Evolutionary conservation across 1,140 invertebrate species (phyloP).

Genomic region (Bilobella aurantiaca): DNA sequence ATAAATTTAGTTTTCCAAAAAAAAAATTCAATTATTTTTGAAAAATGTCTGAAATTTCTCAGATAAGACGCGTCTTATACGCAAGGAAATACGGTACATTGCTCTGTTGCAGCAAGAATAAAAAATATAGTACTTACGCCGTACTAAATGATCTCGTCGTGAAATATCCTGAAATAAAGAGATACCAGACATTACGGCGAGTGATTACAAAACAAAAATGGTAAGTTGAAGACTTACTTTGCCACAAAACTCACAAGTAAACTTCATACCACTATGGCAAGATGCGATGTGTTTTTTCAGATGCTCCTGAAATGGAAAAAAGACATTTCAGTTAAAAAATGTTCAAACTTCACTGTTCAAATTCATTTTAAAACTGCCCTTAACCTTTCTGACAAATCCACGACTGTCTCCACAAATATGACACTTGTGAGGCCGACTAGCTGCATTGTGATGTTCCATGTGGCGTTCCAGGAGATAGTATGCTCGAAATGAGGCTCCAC

Average conservation of each 20-base stretch:
- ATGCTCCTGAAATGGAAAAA: slow-evolving; percentile 28
- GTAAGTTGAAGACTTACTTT: slow-evolving; percentile 2
- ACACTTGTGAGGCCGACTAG: slow-evolving; percentile 27
- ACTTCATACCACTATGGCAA: slow-evolving; percentile 31
- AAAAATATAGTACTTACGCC: too few species aligned
- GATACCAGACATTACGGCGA: neutral
- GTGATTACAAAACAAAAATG: too few species aligned
- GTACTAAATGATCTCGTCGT: slow-evolving; percentile 32
- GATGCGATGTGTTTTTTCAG: slow-evolving; percentile 28
- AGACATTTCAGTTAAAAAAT: neutral
- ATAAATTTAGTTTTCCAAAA: too few species aligned
- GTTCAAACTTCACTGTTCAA: neutral
- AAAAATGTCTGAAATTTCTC: too few species aligned
- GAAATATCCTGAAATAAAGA: slow-evolving; percentile 19
- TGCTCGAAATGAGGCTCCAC: slow-evolving; percentile 19
- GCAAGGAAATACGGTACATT: too few species aligned
- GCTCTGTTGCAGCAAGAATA: too few species aligned
- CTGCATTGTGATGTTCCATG: slow-evolving; percentile 13
- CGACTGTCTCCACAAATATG: slow-evolving; percentile 18
- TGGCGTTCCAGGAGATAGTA: slow-evolving; percentile 17
- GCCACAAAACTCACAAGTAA: slow-evolving; percentile 32
- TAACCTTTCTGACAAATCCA: slow-evolving; percentile 17
- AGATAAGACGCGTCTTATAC: too few species aligned
- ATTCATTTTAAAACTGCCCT: neutral
- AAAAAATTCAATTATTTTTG: too few species aligned